Conservation (phyloP, 2,797 vertebrate genomes). For the Myiothlypis chrysogaster region DNA sequence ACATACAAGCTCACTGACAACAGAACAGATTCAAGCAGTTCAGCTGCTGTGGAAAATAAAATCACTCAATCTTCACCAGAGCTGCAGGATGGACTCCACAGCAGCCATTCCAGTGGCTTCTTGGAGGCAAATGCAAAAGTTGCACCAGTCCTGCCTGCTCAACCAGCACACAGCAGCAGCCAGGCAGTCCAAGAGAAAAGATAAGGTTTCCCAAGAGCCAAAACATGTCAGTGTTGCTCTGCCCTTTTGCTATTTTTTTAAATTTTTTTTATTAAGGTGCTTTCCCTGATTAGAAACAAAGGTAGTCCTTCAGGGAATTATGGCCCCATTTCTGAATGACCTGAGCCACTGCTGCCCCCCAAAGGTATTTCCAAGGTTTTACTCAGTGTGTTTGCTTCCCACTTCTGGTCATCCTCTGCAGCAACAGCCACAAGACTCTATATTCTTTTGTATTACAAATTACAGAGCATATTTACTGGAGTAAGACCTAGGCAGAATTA, state of each 20-base stretch:
- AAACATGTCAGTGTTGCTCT: not conserved
- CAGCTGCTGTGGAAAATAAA: not conserved
- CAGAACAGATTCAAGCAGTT: not conserved
- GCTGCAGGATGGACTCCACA: too few relatives aligned
- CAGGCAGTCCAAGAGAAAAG: not conserved
- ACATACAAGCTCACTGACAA: not conserved
- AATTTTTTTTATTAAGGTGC: not conserved
- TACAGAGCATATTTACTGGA: not conserved
- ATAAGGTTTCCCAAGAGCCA: not conserved
- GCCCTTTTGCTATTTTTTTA: too few relatives aligned
- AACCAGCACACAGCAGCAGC: not conserved
- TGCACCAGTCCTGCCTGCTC: not conserved
- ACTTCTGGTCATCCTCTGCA: not conserved
- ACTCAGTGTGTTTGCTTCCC: not conserved
- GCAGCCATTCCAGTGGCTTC: not conserved
- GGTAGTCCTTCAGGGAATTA: not conserved
- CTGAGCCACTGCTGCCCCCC: constrained; percentile 3
- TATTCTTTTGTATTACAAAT: not conserved
- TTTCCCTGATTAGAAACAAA: not conserved
- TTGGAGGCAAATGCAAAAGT: not conserved
- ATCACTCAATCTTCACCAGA: not conserved
- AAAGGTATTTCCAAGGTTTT: not conserved
- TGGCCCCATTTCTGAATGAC: not conserved
- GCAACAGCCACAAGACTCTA: not conserved
- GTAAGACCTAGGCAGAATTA: not conserved